Conservation (phyloP, 2,113 vertebrate genomes). For the Chunga burmeisteri region DNA sequence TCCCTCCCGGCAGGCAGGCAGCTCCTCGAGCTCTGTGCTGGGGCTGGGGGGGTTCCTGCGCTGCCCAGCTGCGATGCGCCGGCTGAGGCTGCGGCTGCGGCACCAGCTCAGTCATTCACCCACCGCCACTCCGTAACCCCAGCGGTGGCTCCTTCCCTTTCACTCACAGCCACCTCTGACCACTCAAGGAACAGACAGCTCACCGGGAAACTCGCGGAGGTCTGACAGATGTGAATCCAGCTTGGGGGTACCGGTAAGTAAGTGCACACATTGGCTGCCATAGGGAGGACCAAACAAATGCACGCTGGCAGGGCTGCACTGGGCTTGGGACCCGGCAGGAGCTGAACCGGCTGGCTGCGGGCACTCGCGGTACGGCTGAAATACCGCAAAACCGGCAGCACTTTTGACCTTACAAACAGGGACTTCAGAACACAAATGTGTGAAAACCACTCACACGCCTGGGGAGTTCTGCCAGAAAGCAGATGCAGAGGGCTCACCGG, state of each 20-base stretch:
- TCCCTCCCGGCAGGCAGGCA: background rate
- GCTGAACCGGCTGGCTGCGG: accelerated
- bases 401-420: background rate
- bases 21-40: background rate
- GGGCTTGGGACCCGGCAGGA: accelerated
- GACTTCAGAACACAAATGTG: background rate
- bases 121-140: background rate
- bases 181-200: background rate
- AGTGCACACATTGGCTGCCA: accelerated
- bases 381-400: background rate
- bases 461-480: background rate
- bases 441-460: background rate
- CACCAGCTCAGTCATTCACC: background rate
- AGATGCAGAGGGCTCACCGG: background rate
- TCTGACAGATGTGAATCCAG: background rate
- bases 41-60: background rate
- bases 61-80: background rate
- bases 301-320: background rate
- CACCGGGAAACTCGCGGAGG: background rate
- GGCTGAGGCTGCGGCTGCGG: background rate
- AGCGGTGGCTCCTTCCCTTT: background rate
- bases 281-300: background rate
- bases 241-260: background rate
- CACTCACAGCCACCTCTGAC: background rate
- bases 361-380: accelerated